Percentiles rank a stretch among this genome's conserved stretches.
Conservation (phyloP, 2,113 vertebrate genomes). For the Axis porcinus region DNA sequence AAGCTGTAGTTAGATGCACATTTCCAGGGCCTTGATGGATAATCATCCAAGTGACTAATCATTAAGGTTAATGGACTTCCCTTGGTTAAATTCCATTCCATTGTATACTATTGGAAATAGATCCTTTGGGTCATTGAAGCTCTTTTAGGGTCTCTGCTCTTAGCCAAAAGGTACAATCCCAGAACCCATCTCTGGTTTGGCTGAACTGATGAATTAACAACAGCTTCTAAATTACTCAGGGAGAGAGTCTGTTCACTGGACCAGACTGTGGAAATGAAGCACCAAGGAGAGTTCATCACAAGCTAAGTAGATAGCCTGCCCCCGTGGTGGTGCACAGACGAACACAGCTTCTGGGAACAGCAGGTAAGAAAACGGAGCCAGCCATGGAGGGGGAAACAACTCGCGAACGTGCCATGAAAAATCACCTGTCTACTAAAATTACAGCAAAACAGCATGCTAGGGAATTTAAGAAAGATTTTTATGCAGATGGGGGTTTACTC, state of each 20-base stretch:
- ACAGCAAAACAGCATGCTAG: conserved; percentile 77
- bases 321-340: not conserved
- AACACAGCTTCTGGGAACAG: conserved; percentile 49
- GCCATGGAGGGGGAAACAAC: not conserved
- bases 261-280: not conserved
- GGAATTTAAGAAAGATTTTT: conserved; percentile 77
- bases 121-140: conserved; percentile 5
- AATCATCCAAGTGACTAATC: conserved; percentile 40
- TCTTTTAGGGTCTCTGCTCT: not conserved
- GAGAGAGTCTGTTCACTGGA: not conserved
- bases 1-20: not conserved
- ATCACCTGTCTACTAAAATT: conserved; percentile 80
- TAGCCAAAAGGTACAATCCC: not conserved
- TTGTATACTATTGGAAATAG: not conserved
- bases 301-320: conserved; percentile 51
- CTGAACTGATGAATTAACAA: conserved; percentile 8
- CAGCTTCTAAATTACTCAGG: conserved; percentile 14
- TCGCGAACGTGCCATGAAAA: conserved; percentile 75
- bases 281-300: not conserved
- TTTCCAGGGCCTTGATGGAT: not conserved
- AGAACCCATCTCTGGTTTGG: not conserved
- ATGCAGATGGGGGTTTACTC: conserved; percentile 75
- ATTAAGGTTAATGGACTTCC: conserved; percentile 56
- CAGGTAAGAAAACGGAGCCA: conserved; percentile 63
- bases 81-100: conserved; percentile 27